Evolutionary conservation across 2,888 invertebrate species (phyloP), one percentile per base, ranked within the genome.

Genomic region (Sphaerophoria rueppellii): DNA sequence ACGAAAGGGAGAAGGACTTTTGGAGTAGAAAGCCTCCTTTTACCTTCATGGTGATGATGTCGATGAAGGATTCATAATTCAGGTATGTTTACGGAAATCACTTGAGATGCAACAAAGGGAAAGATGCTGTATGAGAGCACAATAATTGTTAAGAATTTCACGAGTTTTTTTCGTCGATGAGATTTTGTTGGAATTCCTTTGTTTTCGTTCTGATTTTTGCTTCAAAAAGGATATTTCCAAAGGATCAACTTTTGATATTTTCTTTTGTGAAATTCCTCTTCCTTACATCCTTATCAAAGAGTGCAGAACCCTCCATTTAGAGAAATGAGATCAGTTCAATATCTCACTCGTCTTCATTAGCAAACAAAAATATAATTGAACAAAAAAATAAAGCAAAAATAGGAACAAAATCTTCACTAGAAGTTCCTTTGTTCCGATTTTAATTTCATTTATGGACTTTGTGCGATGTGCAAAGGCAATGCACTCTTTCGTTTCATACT

Each of bases 1-100:
- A 37, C 24, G 6, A 77, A 52, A 58, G 35, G 16, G 6, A 32
- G 7, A 43, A 6, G 35, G 35, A 40, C 50, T n/a, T 35, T 57
- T 14, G 24, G 34, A 6, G 35, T 6, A 37, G 50, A 50, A 50
- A 55, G n/a, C 5, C n/a, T n/a, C n/a, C n/a, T n/a, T n/a, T n/a
- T n/a, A 32, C 9, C 24, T 11, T 40, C 16, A 58, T 55, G 32
- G n/a, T 37, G 60, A 48, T 55, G 67, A n/a, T 37, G 6, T 54
- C 50, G 40, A 63, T 60, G 65, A 80, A 67, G 57, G 65, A 72
- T 83, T 54, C 55, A 71, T 75, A 75, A 83, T 79, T 54, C 83
- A 72, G 57, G 54, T 16, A 43, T 71, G 46, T 24, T n/a, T 24
- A 58, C 52, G 58, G 57, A 60, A 67, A 71, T 75, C 78, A 77